Percentiles rank a stretch among this genome's conserved stretches.
These are phyloP conservation scores for Pampus argenteus DNA, from an alignment of 2,797 vertebrate species.

Conservation along the genomic window DNA sequence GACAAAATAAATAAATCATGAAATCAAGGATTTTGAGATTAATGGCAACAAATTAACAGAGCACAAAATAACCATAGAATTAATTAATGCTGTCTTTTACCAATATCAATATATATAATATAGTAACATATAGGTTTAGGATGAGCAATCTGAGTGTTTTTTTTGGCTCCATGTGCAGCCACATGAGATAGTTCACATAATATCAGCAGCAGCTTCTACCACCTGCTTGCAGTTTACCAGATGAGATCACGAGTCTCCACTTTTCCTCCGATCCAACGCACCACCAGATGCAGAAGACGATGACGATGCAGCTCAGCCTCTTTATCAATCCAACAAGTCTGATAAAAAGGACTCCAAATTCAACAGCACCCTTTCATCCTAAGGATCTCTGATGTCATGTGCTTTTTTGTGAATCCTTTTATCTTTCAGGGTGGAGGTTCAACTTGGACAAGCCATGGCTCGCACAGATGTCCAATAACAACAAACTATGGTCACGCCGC, in stretches of 20 bases:
- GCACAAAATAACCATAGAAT: too few species aligned
- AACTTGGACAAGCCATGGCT: slow-evolving; percentile 1
- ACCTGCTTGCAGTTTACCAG: slow-evolving; percentile 13
- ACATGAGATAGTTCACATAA: not conserved
- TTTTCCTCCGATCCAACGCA: slow-evolving; percentile 13
- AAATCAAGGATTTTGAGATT: not conserved
- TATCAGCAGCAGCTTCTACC: slow-evolving; percentile 12
- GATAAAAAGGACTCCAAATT: slow-evolving; percentile 17
- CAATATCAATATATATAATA: not conserved
- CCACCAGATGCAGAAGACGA: slow-evolving; percentile 11
- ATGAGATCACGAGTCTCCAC: not conserved
- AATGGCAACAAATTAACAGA: not conserved
- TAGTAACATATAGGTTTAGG: not conserved
- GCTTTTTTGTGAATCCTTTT: not conserved
- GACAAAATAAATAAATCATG: not conserved
- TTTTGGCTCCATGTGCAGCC: not conserved
- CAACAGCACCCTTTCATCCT: slow-evolving; percentile 8
- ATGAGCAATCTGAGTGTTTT: not conserved
- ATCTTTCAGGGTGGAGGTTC: slow-evolving; percentile 22
- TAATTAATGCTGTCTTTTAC: not conserved
- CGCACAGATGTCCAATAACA: slow-evolving; percentile 31
- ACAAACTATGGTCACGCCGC: slow-evolving; percentile 18
- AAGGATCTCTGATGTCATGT: not conserved
- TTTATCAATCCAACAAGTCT: not conserved
- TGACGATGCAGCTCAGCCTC: too few species aligned